Base-by-base conservation (phyloP, 2,113 vertebrate species). In the Halcyon malimbica region DNA sequence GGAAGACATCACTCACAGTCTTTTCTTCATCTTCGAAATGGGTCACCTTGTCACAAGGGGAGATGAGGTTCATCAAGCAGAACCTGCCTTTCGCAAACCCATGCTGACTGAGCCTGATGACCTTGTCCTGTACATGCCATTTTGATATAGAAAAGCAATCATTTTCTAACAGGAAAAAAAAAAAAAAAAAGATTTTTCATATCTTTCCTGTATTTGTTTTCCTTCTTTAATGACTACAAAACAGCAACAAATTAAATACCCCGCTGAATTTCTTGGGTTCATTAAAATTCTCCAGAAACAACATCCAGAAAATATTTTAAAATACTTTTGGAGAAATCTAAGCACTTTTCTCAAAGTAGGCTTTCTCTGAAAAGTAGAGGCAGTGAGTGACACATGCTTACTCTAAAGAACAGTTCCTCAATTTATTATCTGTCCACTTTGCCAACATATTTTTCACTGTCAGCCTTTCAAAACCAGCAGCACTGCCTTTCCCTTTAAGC, bases 401-500 rank as follows among this genome's bases (percentile, higher is more conserved):
- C 25, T 76, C 37, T 68, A 48, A 50, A 71, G 68, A 83, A 65
- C 17, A 35, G 26, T 48, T 90, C 76, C 68, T 94, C 64, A 28
- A 35, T 64, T 90, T 74, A 44, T 17, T 51, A 64, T 90, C 24
- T 93, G 29, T 44, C 82, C 25, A 29, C 25, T 89, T 75, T 64
- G 62, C 54, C 39, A 89, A 87, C 1, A 1, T 0, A 0, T 85
- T 95, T 62, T 81, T 53, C 84, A 64, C 16, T 37, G 56, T 96
- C 96, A 90, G 93, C 68, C 77, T 85, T 96, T 74, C 69, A 93
- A 83, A 96, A 64, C 6, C 13, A 88, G 71, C 39, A 77, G 26
- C 33, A 29, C 25, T 68, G 28, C 5, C 69, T 93, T 93, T 53
- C 35, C 5, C 7, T 31, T 91, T 56, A 31, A 56, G 35, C 33